Base-by-base conservation (phyloP, 2,113 vertebrate species). In the Labeo rohita region DNA sequence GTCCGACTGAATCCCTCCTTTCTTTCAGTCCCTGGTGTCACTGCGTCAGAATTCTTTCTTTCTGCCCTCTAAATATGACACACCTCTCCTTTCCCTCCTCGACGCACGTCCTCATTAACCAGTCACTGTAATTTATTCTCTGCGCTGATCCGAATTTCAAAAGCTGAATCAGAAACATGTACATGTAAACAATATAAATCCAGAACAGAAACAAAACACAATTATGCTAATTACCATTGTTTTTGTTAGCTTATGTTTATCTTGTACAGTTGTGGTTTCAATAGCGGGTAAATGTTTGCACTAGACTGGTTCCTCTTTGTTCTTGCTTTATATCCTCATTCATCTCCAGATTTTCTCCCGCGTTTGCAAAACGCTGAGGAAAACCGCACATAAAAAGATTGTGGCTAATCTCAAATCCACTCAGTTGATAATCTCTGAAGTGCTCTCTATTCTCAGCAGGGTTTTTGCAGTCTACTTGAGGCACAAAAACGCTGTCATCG, bases 1-100 rank as follows among this genome's bases (percentile, higher is more conserved):
- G 75, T 84, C 80, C 66, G 23, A 84, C 73, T 56, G 80, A 88
- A 84, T 83, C n/a, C 63, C 52, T 80, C 54, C 79, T 39, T 45
- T 61, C 39, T 65, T 54, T 54, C 70, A 3, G 21, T 66, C 87
- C 73, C 39, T 47, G 13, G 49, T 82, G 79, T 47, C 76, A 54
- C 4, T 1, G 28, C 54, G 43, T 70, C 61, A 83, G 43, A 28
- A 68, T 15, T 56, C 52, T 70, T 34, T 74, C 70, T 23, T 84
- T 54, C 68, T 65, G 12, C n/a, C 79, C 6, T 72, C 63, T 83
- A 83, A 85, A 87, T 77, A 45, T 80, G 83, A 76, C 18, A 15
- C 34, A 21, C 77, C 72, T 70, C 72, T 52, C 23, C 47, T 34
- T 39, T 68, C 49, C 85, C 39, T 73, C 4, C 43, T 56, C 77